phyloP scores from a whole-genome alignment of 2,888 invertebrate genomes.

The Himalopsyche japonica region DNA sequence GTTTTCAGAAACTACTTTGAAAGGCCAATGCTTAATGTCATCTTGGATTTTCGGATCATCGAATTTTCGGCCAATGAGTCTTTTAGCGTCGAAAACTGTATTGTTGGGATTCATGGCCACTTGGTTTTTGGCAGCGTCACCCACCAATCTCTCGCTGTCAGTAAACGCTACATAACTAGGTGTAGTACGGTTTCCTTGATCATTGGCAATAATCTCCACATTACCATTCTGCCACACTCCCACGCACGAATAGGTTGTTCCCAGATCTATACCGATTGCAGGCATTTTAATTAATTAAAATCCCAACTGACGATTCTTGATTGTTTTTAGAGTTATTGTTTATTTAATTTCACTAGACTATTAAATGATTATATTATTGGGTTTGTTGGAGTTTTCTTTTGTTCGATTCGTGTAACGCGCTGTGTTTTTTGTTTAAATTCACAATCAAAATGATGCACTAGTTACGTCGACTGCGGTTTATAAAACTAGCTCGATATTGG shows the following conservation, averaged over 20 bases:
- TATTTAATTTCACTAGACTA: too few relatives aligned
- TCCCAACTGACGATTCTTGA: too few relatives aligned
- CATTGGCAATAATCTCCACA: constrained; percentile 85
- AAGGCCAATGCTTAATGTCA: constrained; percentile 86
- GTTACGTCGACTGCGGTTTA: neutral
- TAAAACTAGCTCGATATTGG: neutral
- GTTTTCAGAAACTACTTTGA: constrained; percentile 50
- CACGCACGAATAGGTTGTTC: constrained; percentile 73
- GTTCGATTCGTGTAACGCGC: too few relatives aligned
- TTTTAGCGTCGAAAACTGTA: constrained; percentile 74
- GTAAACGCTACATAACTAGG: constrained; percentile 88
- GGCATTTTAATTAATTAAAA: neutral
- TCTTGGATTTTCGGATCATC: constrained; percentile 75
- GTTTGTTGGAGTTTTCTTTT: too few relatives aligned
- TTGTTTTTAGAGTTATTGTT: too few relatives aligned
- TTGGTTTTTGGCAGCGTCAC: constrained; percentile 83
- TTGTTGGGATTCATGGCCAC: constrained; percentile 75
- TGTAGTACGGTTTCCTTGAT: constrained; percentile 86
- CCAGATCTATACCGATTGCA: neutral
- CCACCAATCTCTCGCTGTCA: constrained; percentile 80
- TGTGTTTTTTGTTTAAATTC: neutral
- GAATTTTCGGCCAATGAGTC: constrained; percentile 79
- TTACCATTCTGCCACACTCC: constrained; percentile 82
- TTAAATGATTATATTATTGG: too few relatives aligned
- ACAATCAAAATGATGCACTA: neutral